A percentile compares a stretch with the other conserved stretches of the same genome.
Evolutionary conservation across 2,888 invertebrate genomes (phyloP).

Genomic region (Portevinia maculata): DNA sequence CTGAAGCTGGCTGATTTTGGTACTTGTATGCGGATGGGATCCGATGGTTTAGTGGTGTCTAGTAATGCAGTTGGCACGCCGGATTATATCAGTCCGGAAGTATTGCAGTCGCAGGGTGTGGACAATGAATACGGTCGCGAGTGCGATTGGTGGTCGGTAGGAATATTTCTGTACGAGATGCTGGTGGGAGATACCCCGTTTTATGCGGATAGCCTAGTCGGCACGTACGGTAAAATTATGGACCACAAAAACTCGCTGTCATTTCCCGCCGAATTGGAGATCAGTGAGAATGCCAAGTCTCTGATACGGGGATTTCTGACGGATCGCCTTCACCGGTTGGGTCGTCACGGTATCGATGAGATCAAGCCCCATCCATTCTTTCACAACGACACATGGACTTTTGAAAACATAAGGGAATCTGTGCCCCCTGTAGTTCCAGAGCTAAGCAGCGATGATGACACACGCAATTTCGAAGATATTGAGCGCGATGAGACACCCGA

Average conservation of each 20-base stretch:
- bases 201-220: conserved; percentile 98
- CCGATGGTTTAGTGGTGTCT: conserved; percentile 96
- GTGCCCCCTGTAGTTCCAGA: conserved; percentile 99
- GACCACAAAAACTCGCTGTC: conserved; percentile 97
- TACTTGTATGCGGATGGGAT: conserved; percentile 99
- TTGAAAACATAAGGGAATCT: conserved; percentile 96
- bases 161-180: conserved; percentile 99
- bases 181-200: conserved; percentile 99
- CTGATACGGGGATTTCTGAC: conserved; percentile 97
- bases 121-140: conserved; percentile 98
- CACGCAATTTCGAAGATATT: conserved; percentile 98
- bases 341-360: conserved; percentile 96
- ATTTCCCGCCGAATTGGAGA: conserved; percentile 97
- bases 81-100: conserved; percentile 99
- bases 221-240: conserved; percentile 99
- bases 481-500: conserved; percentile 96
- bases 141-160: conserved; percentile 99
- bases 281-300: conserved; percentile 93
- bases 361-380: conserved; percentile 98
- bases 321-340: conserved; percentile 94
- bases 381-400: conserved; percentile 98
- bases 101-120: conserved; percentile 97
- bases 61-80: conserved; percentile 99
- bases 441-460: conserved; percentile 97
- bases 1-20: conserved; percentile 99